A percentile compares a stretch with the other conserved stretches of the same genome.
These are phyloP conservation scores for Acanthosepion pharaonis DNA, from an alignment of 2,888 invertebrate species.

Conservation along the genomic window DNA sequence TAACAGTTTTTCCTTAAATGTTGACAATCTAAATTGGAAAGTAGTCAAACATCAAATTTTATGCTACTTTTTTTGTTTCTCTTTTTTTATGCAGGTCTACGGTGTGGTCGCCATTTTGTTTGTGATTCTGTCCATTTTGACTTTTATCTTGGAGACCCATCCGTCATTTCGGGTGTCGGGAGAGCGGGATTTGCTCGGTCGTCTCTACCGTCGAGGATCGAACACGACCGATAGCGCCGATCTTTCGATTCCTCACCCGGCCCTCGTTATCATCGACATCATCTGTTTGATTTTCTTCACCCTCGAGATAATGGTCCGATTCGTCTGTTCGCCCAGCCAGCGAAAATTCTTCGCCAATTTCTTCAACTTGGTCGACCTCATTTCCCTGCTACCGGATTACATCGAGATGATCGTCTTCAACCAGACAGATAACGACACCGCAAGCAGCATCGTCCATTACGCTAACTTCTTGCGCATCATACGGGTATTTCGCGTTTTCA, in stretches of 20 bases:
- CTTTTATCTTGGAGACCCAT: constrained; percentile 54
- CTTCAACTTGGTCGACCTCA: constrained; percentile 56
- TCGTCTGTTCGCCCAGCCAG: constrained; percentile 58
- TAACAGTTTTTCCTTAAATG: too few relatives aligned
- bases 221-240: not conserved
- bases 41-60: not conserved
- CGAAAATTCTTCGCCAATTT: constrained; percentile 54
- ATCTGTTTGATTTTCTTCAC: constrained; percentile 65
- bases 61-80: not conserved
- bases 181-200: not conserved
- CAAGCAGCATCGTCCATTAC: constrained; percentile 55
- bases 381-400: constrained; percentile 64
- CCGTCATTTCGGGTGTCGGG: constrained; percentile 47
- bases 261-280: constrained; percentile 59
- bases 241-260: constrained; percentile 49
- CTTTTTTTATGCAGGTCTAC: constrained; percentile 55
- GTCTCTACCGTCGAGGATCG: not conserved
- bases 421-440: constrained; percentile 52
- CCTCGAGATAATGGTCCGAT: constrained; percentile 62
- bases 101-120: constrained; percentile 56
- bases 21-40: too few relatives aligned
- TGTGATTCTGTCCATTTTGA: constrained; percentile 57
- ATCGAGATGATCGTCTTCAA: constrained; percentile 60
- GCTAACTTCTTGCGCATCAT: constrained; percentile 63
- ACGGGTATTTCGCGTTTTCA: constrained; percentile 66